phyloP scores from a whole-genome alignment of 2,113 vertebrate species.

The Lichenostomus cassidix region DNA sequence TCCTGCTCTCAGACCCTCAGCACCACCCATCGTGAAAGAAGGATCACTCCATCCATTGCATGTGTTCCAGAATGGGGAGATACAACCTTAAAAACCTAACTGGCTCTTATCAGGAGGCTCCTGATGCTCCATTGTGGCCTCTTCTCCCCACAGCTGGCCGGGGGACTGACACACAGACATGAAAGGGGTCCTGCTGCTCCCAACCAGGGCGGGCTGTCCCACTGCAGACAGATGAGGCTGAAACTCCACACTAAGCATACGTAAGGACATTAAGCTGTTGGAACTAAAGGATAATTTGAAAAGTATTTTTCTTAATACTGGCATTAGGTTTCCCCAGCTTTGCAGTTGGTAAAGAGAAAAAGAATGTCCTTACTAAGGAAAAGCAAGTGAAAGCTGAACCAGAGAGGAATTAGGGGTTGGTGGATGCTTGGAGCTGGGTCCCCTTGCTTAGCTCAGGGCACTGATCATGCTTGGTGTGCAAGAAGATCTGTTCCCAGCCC shows the following conservation, averaged over 20 bases:
- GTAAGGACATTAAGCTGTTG: conserved; percentile 45
- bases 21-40: background rate
- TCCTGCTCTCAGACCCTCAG: background rate
- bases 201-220: background rate
- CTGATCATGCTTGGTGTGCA: background rate
- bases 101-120: background rate
- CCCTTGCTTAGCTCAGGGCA: background rate
- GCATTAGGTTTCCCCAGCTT: conserved; percentile 54
- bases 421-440: background rate
- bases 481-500: background rate
- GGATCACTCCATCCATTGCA: background rate
- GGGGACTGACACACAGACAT: background rate
- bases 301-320: conserved; percentile 54
- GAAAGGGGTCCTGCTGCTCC: conserved; percentile 29
- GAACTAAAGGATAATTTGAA: conserved; percentile 64
- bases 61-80: background rate
- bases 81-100: background rate
- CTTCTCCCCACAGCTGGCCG: background rate
- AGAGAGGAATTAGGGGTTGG: conserved; percentile 15
- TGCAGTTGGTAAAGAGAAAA: conserved; percentile 39
- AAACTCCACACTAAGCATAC: conserved; percentile 62
- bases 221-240: conserved; percentile 32
- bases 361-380: conserved; percentile 65
- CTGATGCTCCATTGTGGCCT: background rate
- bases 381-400: conserved; percentile 57